phyloP scores from a whole-genome alignment of 2,797 vertebrate genomes.

The Arnoldichthys spilopterus region DNA sequence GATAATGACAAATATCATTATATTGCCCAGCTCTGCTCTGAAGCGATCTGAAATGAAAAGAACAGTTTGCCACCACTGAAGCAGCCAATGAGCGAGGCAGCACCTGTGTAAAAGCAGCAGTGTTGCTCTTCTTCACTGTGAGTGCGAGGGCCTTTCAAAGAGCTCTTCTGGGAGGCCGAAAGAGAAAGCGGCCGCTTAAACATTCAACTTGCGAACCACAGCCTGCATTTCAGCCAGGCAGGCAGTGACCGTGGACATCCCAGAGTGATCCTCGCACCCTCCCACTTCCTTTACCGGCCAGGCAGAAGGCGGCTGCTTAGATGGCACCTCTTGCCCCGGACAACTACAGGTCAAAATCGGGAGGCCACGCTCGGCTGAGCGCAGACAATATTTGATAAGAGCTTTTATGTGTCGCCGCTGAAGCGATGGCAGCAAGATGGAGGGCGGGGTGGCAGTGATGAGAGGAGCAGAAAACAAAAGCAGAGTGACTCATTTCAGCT shows the following conservation, averaged over 20 bases:
- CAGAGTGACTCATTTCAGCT: constrained; percentile 14
- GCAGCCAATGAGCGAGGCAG: constrained; percentile 33
- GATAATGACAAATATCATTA: too few species aligned
- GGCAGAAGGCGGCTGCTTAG: constrained; percentile 22
- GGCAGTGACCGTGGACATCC: neutral
- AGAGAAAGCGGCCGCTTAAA: constrained; percentile 43
- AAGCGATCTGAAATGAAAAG: neutral
- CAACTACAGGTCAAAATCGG: constrained; percentile 44
- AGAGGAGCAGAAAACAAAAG: constrained; percentile 43
- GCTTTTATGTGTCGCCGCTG: constrained; percentile 51
- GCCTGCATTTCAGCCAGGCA: constrained; percentile 41
- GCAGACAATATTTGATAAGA: constrained; percentile 56
- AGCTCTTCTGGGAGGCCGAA: constrained; percentile 18
- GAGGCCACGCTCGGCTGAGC: constrained; percentile 50
- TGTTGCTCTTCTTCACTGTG: constrained; percentile 37
- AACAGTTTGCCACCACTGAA: constrained; percentile 4
- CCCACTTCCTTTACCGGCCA: constrained; percentile 20
- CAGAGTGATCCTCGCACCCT: neutral
- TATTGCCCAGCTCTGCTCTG: too few species aligned
- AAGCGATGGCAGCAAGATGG: constrained; percentile 29
- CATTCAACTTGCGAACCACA: constrained; percentile 23
- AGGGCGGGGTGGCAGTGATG: constrained; percentile 4
- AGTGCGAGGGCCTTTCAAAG: constrained; percentile 34
- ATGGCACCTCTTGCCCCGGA: constrained; percentile 30
- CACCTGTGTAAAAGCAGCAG: constrained; percentile 18